phyloP scores from a whole-genome alignment of 2,113 vertebrate genomes.

The Jaculus jaculus region DNA sequence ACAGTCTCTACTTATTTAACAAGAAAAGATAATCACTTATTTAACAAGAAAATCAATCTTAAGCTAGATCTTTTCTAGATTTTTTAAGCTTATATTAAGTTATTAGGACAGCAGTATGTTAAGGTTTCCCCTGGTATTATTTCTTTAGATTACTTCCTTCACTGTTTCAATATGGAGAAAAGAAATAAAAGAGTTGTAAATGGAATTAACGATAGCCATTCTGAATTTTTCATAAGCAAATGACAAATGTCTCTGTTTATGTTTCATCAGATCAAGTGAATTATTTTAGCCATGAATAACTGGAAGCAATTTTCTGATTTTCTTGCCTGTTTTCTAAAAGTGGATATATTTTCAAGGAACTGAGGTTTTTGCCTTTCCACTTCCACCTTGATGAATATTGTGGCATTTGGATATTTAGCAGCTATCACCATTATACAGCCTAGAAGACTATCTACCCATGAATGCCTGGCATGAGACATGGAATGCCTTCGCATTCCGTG shows the following conservation, averaged over 20 bases:
- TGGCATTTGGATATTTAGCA: neutral
- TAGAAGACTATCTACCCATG: neutral
- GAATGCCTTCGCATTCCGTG: neutral
- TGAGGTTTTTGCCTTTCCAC: neutral
- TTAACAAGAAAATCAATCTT: neutral
- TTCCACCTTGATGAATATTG: neutral
- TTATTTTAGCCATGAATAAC: neutral
- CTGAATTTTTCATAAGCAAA: neutral
- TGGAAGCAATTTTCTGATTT: neutral
- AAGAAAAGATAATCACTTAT: neutral
- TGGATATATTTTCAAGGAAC: neutral
- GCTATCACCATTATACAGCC: neutral
- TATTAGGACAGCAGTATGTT: neutral
- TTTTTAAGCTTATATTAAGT: neutral
- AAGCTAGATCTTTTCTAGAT: neutral
- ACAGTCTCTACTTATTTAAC: neutral
- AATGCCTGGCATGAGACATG: neutral
- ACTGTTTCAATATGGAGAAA: constrained; percentile 18
- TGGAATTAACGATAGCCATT: constrained; percentile 3
- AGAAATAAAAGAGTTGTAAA: neutral
- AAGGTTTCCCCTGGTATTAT: neutral
- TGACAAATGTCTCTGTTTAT: neutral
- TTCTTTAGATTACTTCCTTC: constrained; percentile 34
- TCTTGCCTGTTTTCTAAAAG: neutral
- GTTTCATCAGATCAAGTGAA: neutral